These are phyloP conservation scores for Anguilla pacifica DNA, from an alignment of 2,797 vertebrate genomes.

Conservation along the genomic window DNA sequence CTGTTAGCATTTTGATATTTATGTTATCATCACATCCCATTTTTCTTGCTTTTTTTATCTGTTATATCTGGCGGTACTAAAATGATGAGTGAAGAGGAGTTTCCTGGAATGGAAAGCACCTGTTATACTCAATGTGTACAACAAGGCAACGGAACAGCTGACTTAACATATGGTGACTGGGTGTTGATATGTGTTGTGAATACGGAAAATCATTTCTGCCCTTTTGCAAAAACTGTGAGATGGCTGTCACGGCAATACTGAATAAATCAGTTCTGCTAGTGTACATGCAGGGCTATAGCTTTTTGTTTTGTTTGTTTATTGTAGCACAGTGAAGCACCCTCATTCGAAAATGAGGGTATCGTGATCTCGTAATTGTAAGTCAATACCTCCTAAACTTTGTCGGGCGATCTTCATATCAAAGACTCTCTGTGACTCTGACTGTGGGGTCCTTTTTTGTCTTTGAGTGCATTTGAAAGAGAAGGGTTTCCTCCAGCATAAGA, in stretches of 20 bases:
- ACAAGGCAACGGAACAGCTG: neutral
- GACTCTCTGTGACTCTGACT: neutral
- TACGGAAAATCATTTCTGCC: neutral
- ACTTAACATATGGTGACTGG: neutral
- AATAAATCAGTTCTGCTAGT: neutral
- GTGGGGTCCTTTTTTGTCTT: neutral
- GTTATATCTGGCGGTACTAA: neutral
- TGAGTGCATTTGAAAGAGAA: conserved; percentile 14
- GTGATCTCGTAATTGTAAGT: conserved; percentile 20
- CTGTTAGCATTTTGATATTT: neutral
- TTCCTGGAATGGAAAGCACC: neutral
- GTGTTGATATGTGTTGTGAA: neutral
- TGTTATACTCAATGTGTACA: neutral
- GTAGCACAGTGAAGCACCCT: too few relatives aligned
- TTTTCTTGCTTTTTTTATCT: neutral
- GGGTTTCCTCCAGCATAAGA: neutral
- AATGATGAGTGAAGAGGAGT: neutral
- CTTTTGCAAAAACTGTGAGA: neutral
- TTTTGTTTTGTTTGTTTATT: neutral
- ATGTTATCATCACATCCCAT: neutral
- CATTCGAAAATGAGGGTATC: conserved; percentile 19
- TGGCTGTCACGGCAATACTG: neutral
- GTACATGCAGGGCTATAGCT: neutral
- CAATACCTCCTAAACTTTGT: neutral
- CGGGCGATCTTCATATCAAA: conserved; percentile 22